These are phyloP conservation scores for Enteromius paludinosus DNA, from an alignment of 2,797 vertebrate species.

Conservation along the genomic window DNA sequence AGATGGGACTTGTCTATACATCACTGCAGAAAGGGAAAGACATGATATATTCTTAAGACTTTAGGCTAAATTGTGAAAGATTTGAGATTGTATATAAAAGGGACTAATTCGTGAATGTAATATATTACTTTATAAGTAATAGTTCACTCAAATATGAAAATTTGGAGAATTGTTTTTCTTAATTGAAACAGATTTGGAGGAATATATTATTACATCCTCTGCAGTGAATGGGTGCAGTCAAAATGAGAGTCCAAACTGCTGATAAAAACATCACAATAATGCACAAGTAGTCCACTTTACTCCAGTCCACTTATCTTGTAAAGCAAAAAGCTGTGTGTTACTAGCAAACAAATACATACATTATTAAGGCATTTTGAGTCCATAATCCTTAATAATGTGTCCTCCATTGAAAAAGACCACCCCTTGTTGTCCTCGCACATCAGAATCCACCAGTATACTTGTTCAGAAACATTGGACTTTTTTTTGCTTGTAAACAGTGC, in stretches of 20 bases:
- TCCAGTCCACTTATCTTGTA: neutral
- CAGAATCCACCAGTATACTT: neutral
- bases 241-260: neutral
- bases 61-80: slow-evolving; percentile 34
- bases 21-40: slow-evolving; percentile 9
- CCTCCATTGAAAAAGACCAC: neutral
- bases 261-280: neutral
- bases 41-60: slow-evolving; percentile 19
- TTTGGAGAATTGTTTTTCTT: neutral
- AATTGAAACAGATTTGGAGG: neutral
- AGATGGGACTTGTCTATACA: slow-evolving; percentile 65
- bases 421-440: neutral
- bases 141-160: neutral
- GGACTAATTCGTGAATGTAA: neutral
- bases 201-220: neutral
- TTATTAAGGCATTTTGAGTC: neutral
- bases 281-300: neutral
- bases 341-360: neutral
- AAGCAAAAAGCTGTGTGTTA: neutral
- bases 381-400: neutral
- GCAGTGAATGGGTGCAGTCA: neutral
- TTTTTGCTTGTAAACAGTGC: neutral
- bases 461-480: neutral
- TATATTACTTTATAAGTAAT: neutral
- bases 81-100: neutral